These are phyloP conservation scores for Oithona nana DNA, from an alignment of 2,888 invertebrate species.

Conservation along the genomic window DNA sequence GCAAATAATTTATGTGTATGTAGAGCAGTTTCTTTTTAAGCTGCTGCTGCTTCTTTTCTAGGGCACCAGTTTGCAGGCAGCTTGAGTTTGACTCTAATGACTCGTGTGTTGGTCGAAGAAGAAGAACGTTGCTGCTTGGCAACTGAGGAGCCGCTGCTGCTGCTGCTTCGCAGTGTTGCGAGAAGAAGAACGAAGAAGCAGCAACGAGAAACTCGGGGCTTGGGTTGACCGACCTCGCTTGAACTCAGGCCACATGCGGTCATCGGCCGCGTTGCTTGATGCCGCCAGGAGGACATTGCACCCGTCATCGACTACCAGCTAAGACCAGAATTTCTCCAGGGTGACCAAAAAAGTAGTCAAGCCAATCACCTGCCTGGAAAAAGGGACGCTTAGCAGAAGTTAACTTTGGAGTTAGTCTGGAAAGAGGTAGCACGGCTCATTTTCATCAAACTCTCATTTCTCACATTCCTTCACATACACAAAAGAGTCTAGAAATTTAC, in stretches of 20 bases:
- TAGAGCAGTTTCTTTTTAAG: too few species aligned
- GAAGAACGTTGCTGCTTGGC: too few species aligned
- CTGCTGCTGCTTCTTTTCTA: too few species aligned
- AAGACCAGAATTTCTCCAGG: not conserved
- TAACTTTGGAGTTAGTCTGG: not conserved
- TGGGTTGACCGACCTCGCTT: not conserved
- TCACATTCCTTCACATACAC: too few species aligned
- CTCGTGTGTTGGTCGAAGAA: too few species aligned
- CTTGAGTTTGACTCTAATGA: too few species aligned
- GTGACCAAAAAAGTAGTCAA: not conserved
- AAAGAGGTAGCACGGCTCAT: not conserved
- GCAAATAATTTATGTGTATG: too few species aligned
- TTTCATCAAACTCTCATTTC: not conserved
- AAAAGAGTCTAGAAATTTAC: too few species aligned
- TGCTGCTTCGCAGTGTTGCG: too few species aligned
- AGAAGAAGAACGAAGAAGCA: too few species aligned
- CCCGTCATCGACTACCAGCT: not conserved
- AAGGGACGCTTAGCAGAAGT: not conserved
- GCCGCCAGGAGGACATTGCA: not conserved
- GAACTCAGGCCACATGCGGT: not conserved
- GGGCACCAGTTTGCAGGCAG: too few species aligned
- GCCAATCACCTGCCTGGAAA: not conserved
- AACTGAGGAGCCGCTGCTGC: too few species aligned
- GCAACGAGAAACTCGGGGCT: not conserved
- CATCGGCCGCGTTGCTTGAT: not conserved